A percentile compares a stretch with the other conserved stretches of the same genome.
Evolutionary conservation across 2,888 invertebrate species (phyloP).

Genomic region (Polylopha cassiicola): DNA sequence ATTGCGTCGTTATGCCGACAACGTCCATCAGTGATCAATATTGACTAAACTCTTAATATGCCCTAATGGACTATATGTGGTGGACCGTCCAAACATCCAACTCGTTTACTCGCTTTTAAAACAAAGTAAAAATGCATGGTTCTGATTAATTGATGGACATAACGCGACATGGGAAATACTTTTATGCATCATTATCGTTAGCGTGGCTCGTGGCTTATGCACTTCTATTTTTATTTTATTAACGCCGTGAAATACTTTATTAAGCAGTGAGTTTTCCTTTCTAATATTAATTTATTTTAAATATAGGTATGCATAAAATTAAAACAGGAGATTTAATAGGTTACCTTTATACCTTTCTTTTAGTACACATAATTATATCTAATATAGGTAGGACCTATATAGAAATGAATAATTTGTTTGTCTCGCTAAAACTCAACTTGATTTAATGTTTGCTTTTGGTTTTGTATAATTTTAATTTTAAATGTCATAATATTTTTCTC

Average conservation of each 20-base stretch:
- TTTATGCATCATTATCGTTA: constrained; percentile 67
- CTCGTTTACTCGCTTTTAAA: constrained; percentile 50
- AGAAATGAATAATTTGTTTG: too few species aligned
- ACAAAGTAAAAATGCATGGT: constrained; percentile 41
- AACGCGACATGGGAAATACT: constrained; percentile 70
- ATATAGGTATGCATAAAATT: too few species aligned
- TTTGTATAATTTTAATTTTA: too few species aligned
- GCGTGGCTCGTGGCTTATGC: constrained; percentile 38
- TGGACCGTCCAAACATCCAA: constrained; percentile 40
- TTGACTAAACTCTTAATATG: constrained; percentile 69
- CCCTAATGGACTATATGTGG: constrained; percentile 58
- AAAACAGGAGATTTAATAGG: too few species aligned
- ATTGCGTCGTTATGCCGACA: constrained; percentile 50
- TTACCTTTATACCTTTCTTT: too few species aligned
- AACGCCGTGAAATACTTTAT: constrained; percentile 11
- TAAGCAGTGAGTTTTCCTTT: constrained; percentile 1
- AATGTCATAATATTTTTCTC: too few species aligned
- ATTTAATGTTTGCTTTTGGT: too few species aligned
- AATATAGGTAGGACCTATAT: too few species aligned
- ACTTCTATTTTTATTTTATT: constrained; percentile 14
- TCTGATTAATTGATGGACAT: constrained; percentile 69
- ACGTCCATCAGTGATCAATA: constrained; percentile 63
- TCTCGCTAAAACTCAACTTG: too few species aligned
- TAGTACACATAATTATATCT: too few species aligned
- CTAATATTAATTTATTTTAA: too few species aligned